phyloP scores from a whole-genome alignment of 2,113 vertebrate genomes.

The Daphoenositta chrysoptera region DNA sequence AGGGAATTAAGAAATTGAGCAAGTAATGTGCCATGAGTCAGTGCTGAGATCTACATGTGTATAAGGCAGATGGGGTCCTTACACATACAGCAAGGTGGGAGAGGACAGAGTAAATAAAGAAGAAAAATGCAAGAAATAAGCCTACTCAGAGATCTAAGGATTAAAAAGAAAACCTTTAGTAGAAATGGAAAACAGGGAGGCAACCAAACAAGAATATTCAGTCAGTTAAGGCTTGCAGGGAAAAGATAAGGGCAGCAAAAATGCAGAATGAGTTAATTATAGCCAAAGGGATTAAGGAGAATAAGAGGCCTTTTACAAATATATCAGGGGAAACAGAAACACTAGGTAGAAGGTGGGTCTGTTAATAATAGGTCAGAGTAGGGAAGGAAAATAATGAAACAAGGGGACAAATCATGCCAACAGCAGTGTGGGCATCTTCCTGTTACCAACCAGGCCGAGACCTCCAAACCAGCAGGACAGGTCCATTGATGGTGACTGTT shows the following conservation, averaged over 20 bases:
- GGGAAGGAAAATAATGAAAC: slow-evolving; percentile 44
- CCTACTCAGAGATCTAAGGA: slow-evolving; percentile 58
- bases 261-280: slow-evolving; percentile 70
- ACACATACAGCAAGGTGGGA: background rate
- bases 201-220: slow-evolving; percentile 69
- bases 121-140: slow-evolving; percentile 29
- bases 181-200: slow-evolving; percentile 67
- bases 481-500: background rate
- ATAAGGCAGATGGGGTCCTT: background rate
- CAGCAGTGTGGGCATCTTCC: background rate
- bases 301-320: slow-evolving; percentile 64
- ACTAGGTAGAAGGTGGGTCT: slow-evolving; percentile 61
- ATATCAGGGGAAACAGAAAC: slow-evolving; percentile 64
- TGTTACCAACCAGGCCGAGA: background rate
- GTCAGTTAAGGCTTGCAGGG: slow-evolving; percentile 65
- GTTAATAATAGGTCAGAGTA: slow-evolving; percentile 56
- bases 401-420: slow-evolving; percentile 24
- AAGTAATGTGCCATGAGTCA: background rate
- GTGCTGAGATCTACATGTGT: background rate
- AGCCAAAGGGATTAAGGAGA: slow-evolving; percentile 66
- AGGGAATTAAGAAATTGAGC: background rate
- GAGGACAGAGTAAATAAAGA: background rate
- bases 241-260: slow-evolving; percentile 69
- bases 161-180: slow-evolving; percentile 59
- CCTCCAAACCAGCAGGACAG: background rate